Percentiles rank a stretch among this genome's conserved stretches.
Conservation (phyloP, 2,888 invertebrate genomes). For the Aspidapion aeneum region DNA sequence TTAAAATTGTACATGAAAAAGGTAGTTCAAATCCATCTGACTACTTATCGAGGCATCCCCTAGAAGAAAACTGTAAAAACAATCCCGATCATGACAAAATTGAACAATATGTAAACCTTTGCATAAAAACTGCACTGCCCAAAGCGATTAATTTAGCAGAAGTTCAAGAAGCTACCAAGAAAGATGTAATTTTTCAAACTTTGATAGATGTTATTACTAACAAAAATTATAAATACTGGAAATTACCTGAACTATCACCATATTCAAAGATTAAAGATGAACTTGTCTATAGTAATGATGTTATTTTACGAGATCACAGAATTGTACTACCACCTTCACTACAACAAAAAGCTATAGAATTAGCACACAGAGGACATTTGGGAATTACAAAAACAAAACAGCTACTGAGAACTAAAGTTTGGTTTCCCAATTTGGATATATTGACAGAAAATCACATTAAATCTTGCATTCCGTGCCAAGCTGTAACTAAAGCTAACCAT, state of each 20-base stretch:
- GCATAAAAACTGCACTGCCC: slow-evolving; percentile 7
- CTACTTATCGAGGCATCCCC: slow-evolving; percentile 25
- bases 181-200: slow-evolving; percentile 6
- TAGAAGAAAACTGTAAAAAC: background rate
- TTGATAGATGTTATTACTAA: background rate
- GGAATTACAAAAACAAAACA: no score
- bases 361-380: no score
- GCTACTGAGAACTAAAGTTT: no score
- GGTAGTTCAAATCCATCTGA: slow-evolving; percentile 23
- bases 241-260: background rate
- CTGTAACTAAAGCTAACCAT: no score
- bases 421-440: no score
- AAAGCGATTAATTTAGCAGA: no score
- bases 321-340: no score
- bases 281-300: slow-evolving; percentile 3
- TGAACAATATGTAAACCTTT: slow-evolving; percentile 14
- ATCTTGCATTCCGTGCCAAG: no score
- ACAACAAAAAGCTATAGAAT: no score
- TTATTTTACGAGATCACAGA: no score
- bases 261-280: slow-evolving; percentile 9
- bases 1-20: slow-evolving; percentile 18
- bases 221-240: slow-evolving; percentile 12
- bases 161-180: slow-evolving; percentile 15
- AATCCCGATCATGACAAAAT: slow-evolving; percentile 6
- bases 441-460: no score